Evolutionary conservation across 2,113 vertebrate genomes (phyloP), one percentile per base, ranked within the genome.

Genomic region (Ardeotis arabs): DNA sequence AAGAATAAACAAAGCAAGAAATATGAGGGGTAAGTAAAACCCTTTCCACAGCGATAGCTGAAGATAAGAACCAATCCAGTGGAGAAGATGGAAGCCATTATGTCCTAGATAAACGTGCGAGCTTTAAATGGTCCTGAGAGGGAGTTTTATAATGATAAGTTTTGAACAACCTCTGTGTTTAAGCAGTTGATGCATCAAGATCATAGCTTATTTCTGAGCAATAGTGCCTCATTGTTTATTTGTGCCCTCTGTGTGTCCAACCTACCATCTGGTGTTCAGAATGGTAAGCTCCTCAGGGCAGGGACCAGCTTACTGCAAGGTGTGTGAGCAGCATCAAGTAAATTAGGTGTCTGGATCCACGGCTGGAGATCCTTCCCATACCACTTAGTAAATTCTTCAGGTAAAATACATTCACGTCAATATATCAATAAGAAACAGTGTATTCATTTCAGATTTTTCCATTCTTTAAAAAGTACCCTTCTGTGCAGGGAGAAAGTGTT

Each of bases 11-110:
- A 66, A 37, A 67, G 12, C 35, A 60, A 63, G 45, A 41, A 90
- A 39, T 8, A 37, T 0, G 20, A 94, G 64, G 28, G 80, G 97
- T 97, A 62, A 92, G 97, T 88, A 84, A 84, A 87, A 77, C 4
- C 21, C 12, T 75, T 87, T 59, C 56, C 72, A 33, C 24, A 63
- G 33, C 4, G 12, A n/a, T 6, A 55, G 45, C 39, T 81, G 66
- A 70, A 68, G 53, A 17, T 37, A 39, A 80, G 41, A 89, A 37
- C 18, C n/a, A 72, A 3, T 19, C 27, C 20, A 33, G 39, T 20
- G 39, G 28, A 70, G 24, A 66, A 73, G 29, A 53, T 50, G 27
- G 19, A 75, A 63, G 29, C 29, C 84, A 75, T 52, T 64, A 19
- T 9, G 7, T 59, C 68, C 41, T 24, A 75, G 72, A 16, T 68